Evolutionary conservation across 2,888 invertebrate genomes (phyloP), one percentile per base, ranked within the genome.

Genomic region (Eilema griseolum): DNA sequence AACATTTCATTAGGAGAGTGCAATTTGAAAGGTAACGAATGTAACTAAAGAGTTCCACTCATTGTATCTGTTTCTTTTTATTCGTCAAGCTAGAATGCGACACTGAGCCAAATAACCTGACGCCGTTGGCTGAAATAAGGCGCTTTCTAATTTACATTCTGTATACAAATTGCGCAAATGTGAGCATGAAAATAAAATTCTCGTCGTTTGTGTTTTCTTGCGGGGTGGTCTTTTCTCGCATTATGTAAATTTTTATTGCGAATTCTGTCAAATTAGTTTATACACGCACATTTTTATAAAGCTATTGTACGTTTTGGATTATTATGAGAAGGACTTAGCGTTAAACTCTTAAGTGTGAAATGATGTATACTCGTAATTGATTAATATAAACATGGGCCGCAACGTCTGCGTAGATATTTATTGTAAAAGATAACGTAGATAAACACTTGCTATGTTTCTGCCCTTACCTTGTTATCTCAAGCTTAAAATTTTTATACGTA

Each of bases 111-210:
- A 93, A 94, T 93, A 92, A 91, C 90, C 89, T 91, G 90, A 89
- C 92, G 90, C 89, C 89, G 86, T 90, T 88, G 86, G 83, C 87
- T 88, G 89, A 91, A 94, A 93, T 93, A 93, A 94, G 93, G 89
- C 88, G 87, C 92, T 89, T 92, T 91, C 93, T 93, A 94, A 94
- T 95, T 94, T 95, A 93, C 93, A 94, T 94, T 94, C 91, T 89
- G 93, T 93, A 93, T 93, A 94, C 93, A 93, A 94, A 93, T 93
- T 93, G 92, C 89, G 88, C 91, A 90, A 94, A 94, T 93, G 92
- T 92, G 93, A 90, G 90, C 88, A 93, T 92, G 91, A 93, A 93
- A 94, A 93, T 94, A 93, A 93, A 93, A 94, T 93, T 93, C 85
- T 88, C 91, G 88, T 88, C 91, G 89, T 90, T 93, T 92, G 91